Conservation (phyloP, 1,140 invertebrate genomes). For the Probaryconus sp. region DNA sequence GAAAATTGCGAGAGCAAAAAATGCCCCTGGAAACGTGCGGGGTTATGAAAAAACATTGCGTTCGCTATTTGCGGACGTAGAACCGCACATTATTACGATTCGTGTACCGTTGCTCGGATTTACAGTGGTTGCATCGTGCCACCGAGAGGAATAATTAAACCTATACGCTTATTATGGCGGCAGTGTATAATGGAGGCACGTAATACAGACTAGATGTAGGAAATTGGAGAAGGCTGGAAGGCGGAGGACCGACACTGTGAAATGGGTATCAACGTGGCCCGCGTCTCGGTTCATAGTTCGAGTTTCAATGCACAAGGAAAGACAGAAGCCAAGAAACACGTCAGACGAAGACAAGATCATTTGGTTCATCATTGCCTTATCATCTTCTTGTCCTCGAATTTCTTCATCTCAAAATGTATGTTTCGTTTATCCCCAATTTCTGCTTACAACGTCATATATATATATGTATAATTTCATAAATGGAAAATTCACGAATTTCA, state of each 20-base stretch:
- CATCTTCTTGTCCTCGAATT: constrained; percentile 20
- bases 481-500: too few species aligned
- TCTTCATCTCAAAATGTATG: neutral
- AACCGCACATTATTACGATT: constrained; percentile 31
- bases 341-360: constrained; percentile 13
- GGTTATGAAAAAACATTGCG: too few species aligned
- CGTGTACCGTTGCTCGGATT: constrained; percentile 37
- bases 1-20: constrained; percentile 13
- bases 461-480: too few species aligned
- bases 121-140: constrained; percentile 42
- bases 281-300: constrained; percentile 38
- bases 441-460: too few species aligned
- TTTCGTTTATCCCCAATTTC: constrained; percentile 2
- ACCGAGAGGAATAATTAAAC: constrained; percentile 53
- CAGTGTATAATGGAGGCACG: constrained; percentile 44
- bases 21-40: too few species aligned
- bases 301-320: constrained; percentile 26
- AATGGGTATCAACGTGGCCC: constrained; percentile 31
- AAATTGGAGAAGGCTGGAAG: constrained; percentile 44
- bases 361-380: constrained; percentile 14
- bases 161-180: constrained; percentile 56
- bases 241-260: constrained; percentile 21
- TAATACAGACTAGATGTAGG: constrained; percentile 52
- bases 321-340: neutral
- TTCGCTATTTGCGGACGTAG: constrained; percentile 30